phyloP scores from a whole-genome alignment of 2,113 vertebrate genomes.

The human (Homo sapiens) region GRCh38 chr2:59019501-59020000 shows the following conservation, averaged over 20 bases:
- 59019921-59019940: neutral
- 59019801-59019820: neutral
- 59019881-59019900: neutral
- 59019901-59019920: neutral
- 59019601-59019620: neutral
- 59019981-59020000: neutral
- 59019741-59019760: no score
- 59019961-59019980: neutral
- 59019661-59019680: neutral
- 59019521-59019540: neutral
- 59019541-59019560: neutral
- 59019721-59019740: fast-evolving
- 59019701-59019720: neutral
- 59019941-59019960: neutral
- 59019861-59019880: neutral
- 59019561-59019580: neutral
- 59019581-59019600: neutral
- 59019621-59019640: neutral
- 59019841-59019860: neutral
- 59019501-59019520: slow-evolving; percentile 57
- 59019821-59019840: neutral
- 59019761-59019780: neutral
- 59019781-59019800: neutral
- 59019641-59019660: neutral
- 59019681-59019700: neutral